phyloP scores from a whole-genome alignment of 2,113 vertebrate species.

The Sinocyclocheilus maitianheensis region DNA sequence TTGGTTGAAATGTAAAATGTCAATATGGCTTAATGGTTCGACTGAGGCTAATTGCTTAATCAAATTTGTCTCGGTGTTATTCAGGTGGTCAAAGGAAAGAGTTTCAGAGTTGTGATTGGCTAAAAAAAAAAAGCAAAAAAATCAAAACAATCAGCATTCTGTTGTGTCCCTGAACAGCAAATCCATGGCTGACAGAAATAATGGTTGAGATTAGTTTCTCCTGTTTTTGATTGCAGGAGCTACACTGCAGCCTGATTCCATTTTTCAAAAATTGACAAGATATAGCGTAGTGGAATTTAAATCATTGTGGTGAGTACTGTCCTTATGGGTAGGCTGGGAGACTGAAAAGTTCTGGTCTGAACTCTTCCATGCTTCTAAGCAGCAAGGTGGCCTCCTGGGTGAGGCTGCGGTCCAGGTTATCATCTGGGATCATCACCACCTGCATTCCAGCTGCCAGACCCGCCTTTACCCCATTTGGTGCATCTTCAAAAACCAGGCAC shows the following conservation, averaged over 20 bases:
- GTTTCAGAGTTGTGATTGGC: conserved; percentile 18
- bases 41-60: conserved; percentile 44
- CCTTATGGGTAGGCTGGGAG: conserved; percentile 81
- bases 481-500: conserved; percentile 95
- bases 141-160: conserved; percentile 26
- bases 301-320: neutral
- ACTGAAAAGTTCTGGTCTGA: conserved; percentile 84
- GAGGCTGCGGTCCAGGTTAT: conserved; percentile 75
- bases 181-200: conserved; percentile 2
- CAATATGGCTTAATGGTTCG: conserved; percentile 38
- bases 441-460: conserved; percentile 87
- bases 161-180: neutral
- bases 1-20: conserved; percentile 15
- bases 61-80: conserved; percentile 36
- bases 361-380: conserved; percentile 84
- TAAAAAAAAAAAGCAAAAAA: neutral
- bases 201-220: conserved; percentile 2
- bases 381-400: conserved; percentile 79
- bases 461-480: conserved; percentile 85
- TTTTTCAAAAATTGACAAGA: neutral
- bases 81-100: neutral
- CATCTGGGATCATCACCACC: conserved; percentile 90
- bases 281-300: too few relatives aligned
- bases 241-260: neutral
- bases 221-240: conserved; percentile 19